These are phyloP conservation scores for Tapera naevia DNA, from an alignment of 2,797 vertebrate genomes.

Conservation along the genomic window DNA sequence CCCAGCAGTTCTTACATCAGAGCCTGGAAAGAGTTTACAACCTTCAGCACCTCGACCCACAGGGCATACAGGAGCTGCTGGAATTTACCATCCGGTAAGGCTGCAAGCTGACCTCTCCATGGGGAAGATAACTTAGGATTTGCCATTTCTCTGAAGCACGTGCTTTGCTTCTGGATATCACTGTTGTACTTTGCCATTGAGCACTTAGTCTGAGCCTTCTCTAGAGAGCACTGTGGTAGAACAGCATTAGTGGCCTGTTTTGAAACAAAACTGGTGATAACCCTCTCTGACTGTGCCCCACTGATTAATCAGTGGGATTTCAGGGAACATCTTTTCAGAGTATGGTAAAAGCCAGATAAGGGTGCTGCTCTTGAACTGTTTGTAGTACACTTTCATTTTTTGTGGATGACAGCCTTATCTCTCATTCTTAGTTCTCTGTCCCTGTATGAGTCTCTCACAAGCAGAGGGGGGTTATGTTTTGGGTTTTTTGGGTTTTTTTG, in stretches of 20 bases:
- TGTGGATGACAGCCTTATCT: background rate
- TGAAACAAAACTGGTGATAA: background rate
- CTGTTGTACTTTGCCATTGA: background rate
- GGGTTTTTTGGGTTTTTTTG: background rate
- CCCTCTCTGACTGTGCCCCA: background rate
- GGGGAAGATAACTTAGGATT: background rate
- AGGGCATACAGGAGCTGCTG: constrained; percentile 91
- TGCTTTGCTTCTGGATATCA: background rate
- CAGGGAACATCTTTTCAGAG: background rate
- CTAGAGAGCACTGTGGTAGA: background rate
- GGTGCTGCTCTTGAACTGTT: background rate
- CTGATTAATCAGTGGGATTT: background rate
- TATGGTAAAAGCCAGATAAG: background rate
- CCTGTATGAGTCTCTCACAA: fast-evolving
- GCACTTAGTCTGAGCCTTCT: background rate
- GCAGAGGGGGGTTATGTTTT: background rate
- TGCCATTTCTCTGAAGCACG: fast-evolving
- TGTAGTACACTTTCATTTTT: background rate
- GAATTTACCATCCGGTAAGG: constrained; percentile 92
- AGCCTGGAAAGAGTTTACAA: constrained; percentile 89
- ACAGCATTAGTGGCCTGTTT: fast-evolving
- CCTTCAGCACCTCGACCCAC: constrained; percentile 90
- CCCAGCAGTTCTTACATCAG: constrained; percentile 92
- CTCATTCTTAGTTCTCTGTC: background rate
- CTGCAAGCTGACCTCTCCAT: fast-evolving